Conservation (phyloP, 2,888 invertebrate species). For the Amiota mariae region DNA sequence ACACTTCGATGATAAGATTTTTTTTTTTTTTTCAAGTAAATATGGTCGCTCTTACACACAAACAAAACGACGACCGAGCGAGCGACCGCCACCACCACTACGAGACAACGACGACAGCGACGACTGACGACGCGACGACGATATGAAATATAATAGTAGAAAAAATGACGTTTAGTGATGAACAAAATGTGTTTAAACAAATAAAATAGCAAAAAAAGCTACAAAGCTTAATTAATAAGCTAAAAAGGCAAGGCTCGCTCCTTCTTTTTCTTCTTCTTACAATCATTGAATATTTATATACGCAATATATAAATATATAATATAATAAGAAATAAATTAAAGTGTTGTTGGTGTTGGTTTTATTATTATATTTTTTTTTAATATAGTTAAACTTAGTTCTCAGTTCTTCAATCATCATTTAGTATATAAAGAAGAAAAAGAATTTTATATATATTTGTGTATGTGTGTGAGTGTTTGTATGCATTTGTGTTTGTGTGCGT, state of each 20-base stretch:
- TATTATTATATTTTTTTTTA: not conserved
- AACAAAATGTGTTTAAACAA: constrained; percentile 12
- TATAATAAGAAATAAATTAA: not conserved
- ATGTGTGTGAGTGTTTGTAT: not conserved
- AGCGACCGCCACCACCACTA: too few relatives aligned
- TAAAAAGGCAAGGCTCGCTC: constrained; percentile 12
- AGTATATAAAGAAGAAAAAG: too few relatives aligned
- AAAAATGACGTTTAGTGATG: constrained; percentile 17
- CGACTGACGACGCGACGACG: constrained; percentile 22
- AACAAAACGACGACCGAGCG: too few relatives aligned
- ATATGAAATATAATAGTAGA: constrained; percentile 31
- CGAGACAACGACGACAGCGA: not conserved
- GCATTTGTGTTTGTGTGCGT: constrained; percentile 37
- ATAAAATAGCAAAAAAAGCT: constrained; percentile 13
- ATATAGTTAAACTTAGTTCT: not conserved
- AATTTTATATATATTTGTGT: not conserved
- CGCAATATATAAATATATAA: not conserved
- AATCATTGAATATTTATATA: too few relatives aligned
- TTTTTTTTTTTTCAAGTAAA: too few relatives aligned
- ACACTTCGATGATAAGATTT: too few relatives aligned
- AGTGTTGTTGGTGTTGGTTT: constrained; percentile 1
- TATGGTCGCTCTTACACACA: too few relatives aligned
- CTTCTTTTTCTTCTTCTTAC: too few relatives aligned
- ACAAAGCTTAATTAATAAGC: constrained; percentile 2
- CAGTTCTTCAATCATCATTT: too few relatives aligned